These are phyloP conservation scores for Drosophila infuscata DNA, from an alignment of 2,888 invertebrate species.

Conservation along the genomic window DNA sequence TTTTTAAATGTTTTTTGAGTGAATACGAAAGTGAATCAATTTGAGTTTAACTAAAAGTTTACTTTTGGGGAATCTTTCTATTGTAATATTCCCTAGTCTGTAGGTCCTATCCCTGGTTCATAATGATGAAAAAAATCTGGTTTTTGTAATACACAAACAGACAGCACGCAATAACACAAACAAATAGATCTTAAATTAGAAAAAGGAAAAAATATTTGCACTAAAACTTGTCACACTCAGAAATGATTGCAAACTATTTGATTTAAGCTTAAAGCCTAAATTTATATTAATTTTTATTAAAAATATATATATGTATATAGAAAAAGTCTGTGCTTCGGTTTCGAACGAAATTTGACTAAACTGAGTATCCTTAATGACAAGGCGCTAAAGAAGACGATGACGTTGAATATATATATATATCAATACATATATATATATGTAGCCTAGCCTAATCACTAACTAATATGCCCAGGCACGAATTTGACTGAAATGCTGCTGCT, in stretches of 20 bases:
- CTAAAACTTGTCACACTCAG: constrained; percentile 4
- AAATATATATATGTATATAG: constrained; percentile 14
- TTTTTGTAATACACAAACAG: constrained; percentile 9
- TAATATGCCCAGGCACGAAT: constrained; percentile 50
- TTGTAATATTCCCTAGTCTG: constrained; percentile 3
- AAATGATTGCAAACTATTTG: constrained; percentile 15
- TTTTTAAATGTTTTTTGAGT: neutral
- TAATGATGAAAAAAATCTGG: neutral
- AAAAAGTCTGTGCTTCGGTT: constrained; percentile 34
- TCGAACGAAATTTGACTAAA: constrained; percentile 64
- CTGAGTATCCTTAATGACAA: constrained; percentile 64
- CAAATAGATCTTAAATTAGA: constrained; percentile 4
- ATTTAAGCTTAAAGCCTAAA: constrained; percentile 23
- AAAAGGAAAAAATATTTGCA: constrained; percentile 14
- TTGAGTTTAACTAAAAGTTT: neutral
- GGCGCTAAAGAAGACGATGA: constrained; percentile 33
- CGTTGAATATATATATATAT: neutral
- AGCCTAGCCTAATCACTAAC: constrained; percentile 40
- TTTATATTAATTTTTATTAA: constrained; percentile 10
- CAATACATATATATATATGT: neutral
- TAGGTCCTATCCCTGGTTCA: constrained; percentile 22
- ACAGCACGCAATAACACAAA: constrained; percentile 20
- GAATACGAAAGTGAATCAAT: neutral
- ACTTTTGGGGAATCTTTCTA: constrained; percentile 15
- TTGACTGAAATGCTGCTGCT: constrained; percentile 50